Base-by-base conservation (phyloP, 2,888 invertebrate genomes). In the Phymatocera aterrima region DNA sequence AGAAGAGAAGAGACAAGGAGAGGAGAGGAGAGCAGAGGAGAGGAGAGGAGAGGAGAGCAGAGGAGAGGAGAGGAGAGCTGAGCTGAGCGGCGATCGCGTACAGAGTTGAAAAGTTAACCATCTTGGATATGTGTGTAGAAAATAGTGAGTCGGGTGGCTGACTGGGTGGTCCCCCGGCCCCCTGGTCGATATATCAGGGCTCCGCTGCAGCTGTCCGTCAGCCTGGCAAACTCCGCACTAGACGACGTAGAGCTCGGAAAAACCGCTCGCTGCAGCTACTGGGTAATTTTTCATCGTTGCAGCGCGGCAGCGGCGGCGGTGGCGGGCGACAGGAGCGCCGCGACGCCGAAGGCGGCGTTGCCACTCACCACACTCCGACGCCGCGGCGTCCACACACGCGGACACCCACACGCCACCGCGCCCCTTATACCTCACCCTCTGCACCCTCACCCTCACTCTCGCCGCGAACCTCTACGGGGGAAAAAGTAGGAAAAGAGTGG, bases 141-240 rank as follows among this genome's bases (percentile, higher is more conserved):
- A 87, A 85, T 85, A 86, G 83, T 84, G 83, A 84, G 85, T 84
- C 84, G 83, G 86, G 82, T 84, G 84, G 85, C 83, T 85, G 84
- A 80, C 79, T 81, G 80, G 81, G 80, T 81, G 79, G 82, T 82
- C 80, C 87, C 88, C 86, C 85, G 88, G 87, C 86, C 86, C 87
- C 87, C 88, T 84, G 89, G 89, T 89, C 89, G 89, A 89, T 89
- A 89, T 89, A 89, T 89, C 89, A 89, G 89, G 89, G 89, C 88
- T 88, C 88, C 87, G 87, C 86, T 89, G 88, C 89, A 89, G 88
- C 88, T 89, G 89, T 89, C 89, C 88, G 88, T 89, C 89, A 89
- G 89, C 84, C 87, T 83, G 83, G 87, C 87, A 87, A 87, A 88
- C 87, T 87, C 87, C 83, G 86, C 87, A 87, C 88, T 87, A 88